These are phyloP conservation scores for Metridium senile DNA, from an alignment of 92 coral and sea anemone species.

Conservation along the genomic window DNA sequence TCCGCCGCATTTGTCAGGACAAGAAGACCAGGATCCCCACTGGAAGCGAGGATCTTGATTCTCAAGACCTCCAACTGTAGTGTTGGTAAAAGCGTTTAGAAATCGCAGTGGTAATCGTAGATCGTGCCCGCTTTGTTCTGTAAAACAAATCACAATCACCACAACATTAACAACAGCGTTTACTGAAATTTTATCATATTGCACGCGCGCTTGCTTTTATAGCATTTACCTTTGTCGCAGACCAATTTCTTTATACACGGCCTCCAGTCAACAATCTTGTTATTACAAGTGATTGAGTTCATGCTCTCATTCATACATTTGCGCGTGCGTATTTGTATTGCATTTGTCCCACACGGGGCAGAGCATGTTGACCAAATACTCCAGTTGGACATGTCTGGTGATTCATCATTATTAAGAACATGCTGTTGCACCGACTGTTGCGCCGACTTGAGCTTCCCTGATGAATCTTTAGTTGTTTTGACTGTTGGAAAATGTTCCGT, in stretches of 20 bases:
- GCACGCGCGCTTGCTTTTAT: neutral
- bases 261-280: constrained; percentile 31
- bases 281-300: constrained; percentile 12
- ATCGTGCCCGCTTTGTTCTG: neutral
- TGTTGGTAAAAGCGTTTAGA: neutral
- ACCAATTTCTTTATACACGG: constrained; percentile 7
- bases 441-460: neutral
- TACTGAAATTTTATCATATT: neutral
- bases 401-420: constrained; percentile 2
- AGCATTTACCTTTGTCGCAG: constrained; percentile 29
- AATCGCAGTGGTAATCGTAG: neutral
- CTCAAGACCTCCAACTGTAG: neutral
- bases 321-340: constrained; percentile 30
- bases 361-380: constrained; percentile 45
- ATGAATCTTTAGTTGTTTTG: neutral
- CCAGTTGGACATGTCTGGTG: constrained; percentile 18
- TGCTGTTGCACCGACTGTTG: too few relatives aligned
- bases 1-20: constrained; percentile 20
- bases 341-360: constrained; percentile 36
- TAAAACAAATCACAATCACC: too few relatives aligned
- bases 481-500: neutral
- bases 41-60: neutral
- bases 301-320: constrained; percentile 14
- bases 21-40: constrained; percentile 33
- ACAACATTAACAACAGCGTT: too few relatives aligned